These are phyloP conservation scores for Tineola bisselliella DNA, from an alignment of 2,888 invertebrate genomes.

Conservation along the genomic window DNA sequence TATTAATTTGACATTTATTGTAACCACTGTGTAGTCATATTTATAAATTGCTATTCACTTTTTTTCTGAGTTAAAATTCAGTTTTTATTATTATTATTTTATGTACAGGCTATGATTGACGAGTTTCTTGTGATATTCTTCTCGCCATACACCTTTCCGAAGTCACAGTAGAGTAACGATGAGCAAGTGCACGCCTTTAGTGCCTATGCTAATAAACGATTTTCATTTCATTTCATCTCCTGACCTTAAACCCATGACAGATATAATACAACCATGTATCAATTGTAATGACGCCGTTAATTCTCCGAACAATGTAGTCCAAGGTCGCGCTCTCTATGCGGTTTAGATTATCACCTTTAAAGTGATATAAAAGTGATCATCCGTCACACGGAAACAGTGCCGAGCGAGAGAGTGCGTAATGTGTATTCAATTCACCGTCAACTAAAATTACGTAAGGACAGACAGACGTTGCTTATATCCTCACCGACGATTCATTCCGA, in stretches of 20 bases:
- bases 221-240: not conserved
- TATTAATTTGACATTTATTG: too few relatives aligned
- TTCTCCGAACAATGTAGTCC: not conserved
- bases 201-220: too few relatives aligned
- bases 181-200: too few relatives aligned
- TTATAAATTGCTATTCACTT: too few relatives aligned
- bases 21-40: too few relatives aligned
- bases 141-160: too few relatives aligned
- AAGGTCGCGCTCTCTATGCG: constrained; percentile 1
- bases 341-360: constrained; percentile 9
- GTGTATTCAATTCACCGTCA: constrained; percentile 62
- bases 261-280: not conserved
- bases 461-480: constrained; percentile 57
- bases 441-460: constrained; percentile 58
- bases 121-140: too few relatives aligned
- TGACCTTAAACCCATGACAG: not conserved
- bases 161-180: too few relatives aligned
- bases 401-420: too few relatives aligned
- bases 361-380: constrained; percentile 23
- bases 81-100: too few relatives aligned
- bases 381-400: constrained; percentile 52
- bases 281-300: constrained; percentile 12
- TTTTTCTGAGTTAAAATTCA: too few relatives aligned
- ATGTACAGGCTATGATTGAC: too few relatives aligned
- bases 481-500: constrained; percentile 17